phyloP scores from a whole-genome alignment of 2,888 invertebrate species.

The Philonicus albiceps region DNA sequence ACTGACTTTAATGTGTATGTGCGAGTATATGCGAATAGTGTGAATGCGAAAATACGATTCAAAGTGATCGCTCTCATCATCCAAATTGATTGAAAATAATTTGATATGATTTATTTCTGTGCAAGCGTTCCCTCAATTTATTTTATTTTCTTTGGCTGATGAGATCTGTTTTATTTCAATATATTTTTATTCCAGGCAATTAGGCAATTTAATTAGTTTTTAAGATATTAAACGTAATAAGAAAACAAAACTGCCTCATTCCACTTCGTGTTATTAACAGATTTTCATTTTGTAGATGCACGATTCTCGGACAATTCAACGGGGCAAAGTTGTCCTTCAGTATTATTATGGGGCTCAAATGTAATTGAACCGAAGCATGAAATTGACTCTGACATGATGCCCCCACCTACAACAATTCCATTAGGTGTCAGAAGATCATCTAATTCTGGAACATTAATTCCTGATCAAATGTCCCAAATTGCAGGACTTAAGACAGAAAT shows the following conservation, averaged over 20 bases:
- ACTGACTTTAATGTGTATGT: not conserved
- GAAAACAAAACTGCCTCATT: conserved; percentile 40
- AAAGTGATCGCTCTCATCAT: conserved; percentile 53
- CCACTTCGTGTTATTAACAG: conserved; percentile 50
- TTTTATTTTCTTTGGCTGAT: conserved; percentile 49
- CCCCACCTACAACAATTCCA: conserved; percentile 71
- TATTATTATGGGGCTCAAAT: conserved; percentile 44
- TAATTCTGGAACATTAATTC: conserved; percentile 67
- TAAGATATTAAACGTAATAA: conserved; percentile 36
- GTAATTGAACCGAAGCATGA: conserved; percentile 64
- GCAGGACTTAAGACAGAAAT: conserved; percentile 73
- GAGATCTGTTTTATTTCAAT: conserved; percentile 45
- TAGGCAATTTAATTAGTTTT: conserved; percentile 26
- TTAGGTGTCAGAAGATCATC: conserved; percentile 72
- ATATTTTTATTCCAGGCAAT: conserved; percentile 27
- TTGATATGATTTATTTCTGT: not conserved
- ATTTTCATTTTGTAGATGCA: conserved; percentile 57
- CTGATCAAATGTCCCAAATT: conserved; percentile 66
- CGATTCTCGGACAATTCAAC: conserved; percentile 56
- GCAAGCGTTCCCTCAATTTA: not conserved
- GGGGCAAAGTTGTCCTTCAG: conserved; percentile 18
- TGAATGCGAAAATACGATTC: conserved; percentile 46
- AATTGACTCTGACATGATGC: conserved; percentile 72
- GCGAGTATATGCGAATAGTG: not conserved
- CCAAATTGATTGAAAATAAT: conserved; percentile 33